Base-by-base conservation (phyloP, 2,888 invertebrate species). In the Eurois occulta region DNA sequence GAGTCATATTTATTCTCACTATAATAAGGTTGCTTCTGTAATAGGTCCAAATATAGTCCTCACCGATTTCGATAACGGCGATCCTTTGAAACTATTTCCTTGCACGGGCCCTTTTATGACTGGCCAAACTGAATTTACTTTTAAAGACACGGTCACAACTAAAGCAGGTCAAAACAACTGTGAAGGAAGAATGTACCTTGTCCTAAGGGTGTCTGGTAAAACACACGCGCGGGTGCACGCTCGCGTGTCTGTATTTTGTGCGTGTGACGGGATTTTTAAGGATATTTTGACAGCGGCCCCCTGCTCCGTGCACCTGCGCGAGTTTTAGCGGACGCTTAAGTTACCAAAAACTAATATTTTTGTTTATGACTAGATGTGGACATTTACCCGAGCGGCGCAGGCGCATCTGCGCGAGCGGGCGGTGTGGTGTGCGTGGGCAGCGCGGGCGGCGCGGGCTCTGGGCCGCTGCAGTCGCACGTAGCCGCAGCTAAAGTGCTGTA, bases 401-500 rank as follows among this genome's bases (percentile, higher is more conserved):
- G 80, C 52, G 55, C 71, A 72, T 83, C 78, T 72, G 81, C 87
- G 82, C 81, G 84, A 75, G 79, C 72, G 75, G 71, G 86, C 84
- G 46, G 80, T 87, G 86, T 86, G 90, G 78, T 87, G 88, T 87
- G 88, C 85, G 82, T 68, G 81, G 75, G 81, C 76, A 77, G 79
- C 80, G 80, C 81, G 77, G 58, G 85, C 78, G 80, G 85, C 75
- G 72, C 80, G 77, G 78, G 78, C 82, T 78, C 83, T 43, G 72
- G 84, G 85, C 83, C 90, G 70, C 86, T 90, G 67, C 91, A 89
- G 81, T 77, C 91, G 55, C 89, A 87, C 83, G 78, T 89, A 48
- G 89, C 93, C 48, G 88, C 91, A 83, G 82, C 87, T 55, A 86
- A 83, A 67, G 90, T 90, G 11, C 24, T 76, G 68, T 93, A 91